These are phyloP conservation scores for Machaerirhynchus nigripectus DNA, from an alignment of 2,113 vertebrate species.

Conservation along the genomic window DNA sequence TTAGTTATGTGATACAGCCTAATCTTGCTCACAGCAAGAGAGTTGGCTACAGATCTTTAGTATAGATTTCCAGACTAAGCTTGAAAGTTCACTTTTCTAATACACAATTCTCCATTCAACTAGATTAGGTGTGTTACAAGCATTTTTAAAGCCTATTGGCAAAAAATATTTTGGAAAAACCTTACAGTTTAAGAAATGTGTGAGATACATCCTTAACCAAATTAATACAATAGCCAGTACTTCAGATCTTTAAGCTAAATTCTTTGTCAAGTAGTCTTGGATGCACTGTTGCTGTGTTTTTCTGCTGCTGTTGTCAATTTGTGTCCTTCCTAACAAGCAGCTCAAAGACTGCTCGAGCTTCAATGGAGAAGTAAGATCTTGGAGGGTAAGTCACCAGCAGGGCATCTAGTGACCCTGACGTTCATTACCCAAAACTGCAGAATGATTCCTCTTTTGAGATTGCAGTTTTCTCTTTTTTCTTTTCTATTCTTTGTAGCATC, in stretches of 20 bases:
- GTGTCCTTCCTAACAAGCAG: not conserved
- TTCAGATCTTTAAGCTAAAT: not conserved
- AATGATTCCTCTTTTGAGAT: not conserved
- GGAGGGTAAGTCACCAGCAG: not conserved
- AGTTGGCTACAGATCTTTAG: rapidly evolving
- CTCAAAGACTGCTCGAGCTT: not conserved
- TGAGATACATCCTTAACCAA: not conserved
- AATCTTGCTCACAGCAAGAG: not conserved
- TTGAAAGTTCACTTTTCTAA: not conserved
- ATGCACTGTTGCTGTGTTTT: not conserved
- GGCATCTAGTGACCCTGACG: not conserved
- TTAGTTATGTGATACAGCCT: not conserved
- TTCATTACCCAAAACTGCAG: not conserved
- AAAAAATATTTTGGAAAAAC: not conserved
- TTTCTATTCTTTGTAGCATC: not conserved
- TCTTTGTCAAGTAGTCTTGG: not conserved
- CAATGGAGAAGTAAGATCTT: not conserved
- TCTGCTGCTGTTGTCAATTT: not conserved
- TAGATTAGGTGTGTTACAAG: not conserved
- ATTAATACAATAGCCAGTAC: not conserved
- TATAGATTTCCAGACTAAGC: not conserved
- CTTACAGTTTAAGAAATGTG: not conserved
- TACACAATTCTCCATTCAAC: not conserved
- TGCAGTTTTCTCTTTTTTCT: not conserved
- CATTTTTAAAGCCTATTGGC: not conserved